phyloP scores from a whole-genome alignment of 64 coral and sea anemone species.

The Pachyseris speciosa region DNA sequence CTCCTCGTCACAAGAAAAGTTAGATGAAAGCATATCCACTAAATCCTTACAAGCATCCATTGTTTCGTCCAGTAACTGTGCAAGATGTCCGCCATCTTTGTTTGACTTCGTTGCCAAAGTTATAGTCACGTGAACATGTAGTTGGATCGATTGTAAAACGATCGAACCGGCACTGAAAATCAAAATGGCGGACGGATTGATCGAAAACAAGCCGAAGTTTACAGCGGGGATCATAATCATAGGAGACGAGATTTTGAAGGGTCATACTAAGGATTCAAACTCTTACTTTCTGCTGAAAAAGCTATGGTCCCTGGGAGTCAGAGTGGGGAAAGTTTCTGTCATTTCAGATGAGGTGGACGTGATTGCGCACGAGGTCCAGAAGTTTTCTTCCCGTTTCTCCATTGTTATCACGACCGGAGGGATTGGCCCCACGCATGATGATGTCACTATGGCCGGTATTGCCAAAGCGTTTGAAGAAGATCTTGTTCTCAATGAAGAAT shows the following conservation, averaged over 20 bases:
- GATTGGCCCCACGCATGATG: constrained; percentile 96
- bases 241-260: constrained; percentile 98
- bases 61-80: constrained; percentile 4
- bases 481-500: constrained; percentile 77
- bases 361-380: constrained; percentile 75
- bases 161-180: not conserved
- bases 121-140: constrained; percentile 62
- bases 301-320: constrained; percentile 92
- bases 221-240: constrained; percentile 85
- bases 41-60: not conserved
- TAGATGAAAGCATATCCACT: not conserved
- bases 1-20: not conserved
- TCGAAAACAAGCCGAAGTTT: not conserved
- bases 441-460: constrained; percentile 87
- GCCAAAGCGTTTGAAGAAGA: constrained; percentile 90
- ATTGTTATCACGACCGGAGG: constrained; percentile 95
- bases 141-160: not conserved
- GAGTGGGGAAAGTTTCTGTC: constrained; percentile 82
- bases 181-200: constrained; percentile 44
- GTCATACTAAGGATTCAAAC: constrained; percentile 95
- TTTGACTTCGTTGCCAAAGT: constrained; percentile 75
- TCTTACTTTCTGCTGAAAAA: constrained; percentile 84
- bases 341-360: constrained; percentile 88
- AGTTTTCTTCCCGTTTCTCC: constrained; percentile 77
- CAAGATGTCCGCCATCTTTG: constrained; percentile 66